Percentiles rank a stretch among this genome's conserved stretches.
These are phyloP conservation scores for Myopa tessellatipennis DNA, from an alignment of 2,888 invertebrate species.

Conservation along the genomic window DNA sequence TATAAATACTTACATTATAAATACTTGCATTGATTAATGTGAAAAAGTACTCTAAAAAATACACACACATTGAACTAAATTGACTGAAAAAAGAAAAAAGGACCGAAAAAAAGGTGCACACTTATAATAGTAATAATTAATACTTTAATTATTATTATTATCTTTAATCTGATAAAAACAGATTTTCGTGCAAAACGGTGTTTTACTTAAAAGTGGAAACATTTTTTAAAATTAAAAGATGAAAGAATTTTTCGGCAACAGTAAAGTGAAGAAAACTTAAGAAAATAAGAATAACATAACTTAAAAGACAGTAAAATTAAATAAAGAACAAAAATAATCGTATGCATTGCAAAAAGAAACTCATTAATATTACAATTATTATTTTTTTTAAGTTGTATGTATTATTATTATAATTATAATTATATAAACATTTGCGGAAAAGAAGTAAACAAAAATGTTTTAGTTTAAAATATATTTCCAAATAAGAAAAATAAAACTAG, in stretches of 20 bases:
- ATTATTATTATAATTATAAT: constrained; percentile 15
- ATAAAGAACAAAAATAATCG: constrained; percentile 18
- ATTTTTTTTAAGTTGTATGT: constrained; percentile 1
- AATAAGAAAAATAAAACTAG: constrained; percentile 61
- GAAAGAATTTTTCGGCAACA: constrained; percentile 30
- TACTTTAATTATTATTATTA: constrained; percentile 31
- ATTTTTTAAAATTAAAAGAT: constrained; percentile 11
- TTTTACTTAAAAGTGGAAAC: constrained; percentile 28
- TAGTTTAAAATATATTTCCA: constrained; percentile 64
- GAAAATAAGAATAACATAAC: not conserved
- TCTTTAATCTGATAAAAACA: constrained; percentile 8
- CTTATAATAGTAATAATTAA: constrained; percentile 28
- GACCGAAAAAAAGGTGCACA: constrained; percentile 13
- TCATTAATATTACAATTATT: constrained; percentile 29
- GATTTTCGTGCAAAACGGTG: constrained; percentile 40
- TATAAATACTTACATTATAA: constrained; percentile 37
- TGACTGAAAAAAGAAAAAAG: constrained; percentile 40
- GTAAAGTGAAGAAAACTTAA: not conserved
- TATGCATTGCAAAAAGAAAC: constrained; percentile 32
- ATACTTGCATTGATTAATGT: constrained; percentile 38
- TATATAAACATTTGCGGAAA: constrained; percentile 30
- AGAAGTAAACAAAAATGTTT: constrained; percentile 46
- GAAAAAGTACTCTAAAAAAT: constrained; percentile 29
- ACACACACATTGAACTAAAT: constrained; percentile 38
- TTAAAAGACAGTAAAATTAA: constrained; percentile 24